Conservation (phyloP, 2,888 invertebrate species). For the Cotesia congregata region DNA sequence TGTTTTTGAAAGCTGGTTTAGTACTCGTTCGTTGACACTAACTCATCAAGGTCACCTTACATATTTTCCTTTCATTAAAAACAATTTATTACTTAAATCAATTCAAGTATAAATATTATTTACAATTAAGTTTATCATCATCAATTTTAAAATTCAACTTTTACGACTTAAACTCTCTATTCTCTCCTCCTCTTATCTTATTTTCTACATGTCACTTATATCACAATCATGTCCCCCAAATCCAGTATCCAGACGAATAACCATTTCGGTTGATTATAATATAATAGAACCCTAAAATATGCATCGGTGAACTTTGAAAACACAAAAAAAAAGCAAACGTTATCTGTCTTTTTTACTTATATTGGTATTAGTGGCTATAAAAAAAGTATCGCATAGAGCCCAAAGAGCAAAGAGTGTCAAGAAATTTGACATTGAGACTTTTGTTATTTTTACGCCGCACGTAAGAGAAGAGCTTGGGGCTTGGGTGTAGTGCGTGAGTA, state of each 20-base stretch:
- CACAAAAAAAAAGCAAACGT: background rate
- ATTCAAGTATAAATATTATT: background rate
- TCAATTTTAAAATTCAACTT: background rate
- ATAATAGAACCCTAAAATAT: no score
- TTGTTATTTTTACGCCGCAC: conserved; percentile 32
- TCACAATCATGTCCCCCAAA: no score
- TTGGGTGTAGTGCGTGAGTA: conserved; percentile 39
- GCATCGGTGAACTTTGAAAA: no score
- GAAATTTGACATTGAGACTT: conserved; percentile 15
- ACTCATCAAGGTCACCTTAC: conserved; percentile 9
- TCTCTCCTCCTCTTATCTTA: background rate
- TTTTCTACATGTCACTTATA: background rate
- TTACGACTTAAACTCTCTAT: background rate
- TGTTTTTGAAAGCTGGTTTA: background rate
- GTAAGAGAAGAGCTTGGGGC: conserved; percentile 30
- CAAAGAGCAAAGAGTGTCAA: background rate
- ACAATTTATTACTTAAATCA: background rate
- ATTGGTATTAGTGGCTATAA: background rate
- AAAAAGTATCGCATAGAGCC: background rate
- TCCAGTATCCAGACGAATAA: no score
- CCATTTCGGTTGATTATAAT: no score
- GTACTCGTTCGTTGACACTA: background rate
- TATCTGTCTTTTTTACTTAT: background rate
- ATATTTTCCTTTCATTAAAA: background rate
- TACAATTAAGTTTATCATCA: background rate